These are phyloP conservation scores for Agrochola lota DNA, from an alignment of 2,888 invertebrate species.

Conservation along the genomic window DNA sequence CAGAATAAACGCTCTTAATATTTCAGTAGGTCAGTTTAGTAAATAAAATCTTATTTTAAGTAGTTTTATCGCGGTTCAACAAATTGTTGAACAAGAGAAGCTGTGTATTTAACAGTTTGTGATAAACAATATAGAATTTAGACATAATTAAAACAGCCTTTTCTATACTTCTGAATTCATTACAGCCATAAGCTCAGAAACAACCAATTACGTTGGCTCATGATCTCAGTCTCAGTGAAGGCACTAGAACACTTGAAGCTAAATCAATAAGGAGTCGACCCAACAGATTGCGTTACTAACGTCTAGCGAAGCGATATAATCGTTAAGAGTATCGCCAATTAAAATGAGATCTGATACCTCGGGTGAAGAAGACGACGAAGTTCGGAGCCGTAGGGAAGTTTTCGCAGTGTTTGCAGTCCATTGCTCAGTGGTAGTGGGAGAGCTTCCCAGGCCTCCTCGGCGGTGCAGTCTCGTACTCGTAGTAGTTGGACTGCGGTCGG, in stretches of 20 bases:
- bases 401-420: slow-evolving; percentile 41
- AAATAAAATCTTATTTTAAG: neutral
- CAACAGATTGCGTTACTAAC: slow-evolving; percentile 61
- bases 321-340: slow-evolving; percentile 62
- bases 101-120: slow-evolving; percentile 16
- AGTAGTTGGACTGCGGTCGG: slow-evolving; percentile 95
- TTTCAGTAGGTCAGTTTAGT: neutral
- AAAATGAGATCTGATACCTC: slow-evolving; percentile 68
- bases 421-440: slow-evolving; percentile 89
- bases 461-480: slow-evolving; percentile 95
- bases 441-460: slow-evolving; percentile 85
- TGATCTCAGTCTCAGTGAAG: slow-evolving; percentile 50
- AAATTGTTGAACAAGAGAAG: slow-evolving; percentile 12
- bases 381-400: slow-evolving; percentile 24
- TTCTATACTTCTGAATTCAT: slow-evolving; percentile 10
- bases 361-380: slow-evolving; percentile 14
- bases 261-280: slow-evolving; percentile 60
- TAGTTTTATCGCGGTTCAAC: neutral
- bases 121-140: slow-evolving; percentile 15
- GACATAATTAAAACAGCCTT: slow-evolving; percentile 28
- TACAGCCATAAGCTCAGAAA: slow-evolving; percentile 20
- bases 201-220: slow-evolving; percentile 18
- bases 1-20: neutral
- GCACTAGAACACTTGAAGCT: slow-evolving; percentile 54
- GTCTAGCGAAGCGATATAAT: slow-evolving; percentile 57